Evolutionary conservation across 2,888 invertebrate genomes (phyloP), one percentile per base, ranked within the genome.

Genomic region (Dexiosoma caninum): DNA sequence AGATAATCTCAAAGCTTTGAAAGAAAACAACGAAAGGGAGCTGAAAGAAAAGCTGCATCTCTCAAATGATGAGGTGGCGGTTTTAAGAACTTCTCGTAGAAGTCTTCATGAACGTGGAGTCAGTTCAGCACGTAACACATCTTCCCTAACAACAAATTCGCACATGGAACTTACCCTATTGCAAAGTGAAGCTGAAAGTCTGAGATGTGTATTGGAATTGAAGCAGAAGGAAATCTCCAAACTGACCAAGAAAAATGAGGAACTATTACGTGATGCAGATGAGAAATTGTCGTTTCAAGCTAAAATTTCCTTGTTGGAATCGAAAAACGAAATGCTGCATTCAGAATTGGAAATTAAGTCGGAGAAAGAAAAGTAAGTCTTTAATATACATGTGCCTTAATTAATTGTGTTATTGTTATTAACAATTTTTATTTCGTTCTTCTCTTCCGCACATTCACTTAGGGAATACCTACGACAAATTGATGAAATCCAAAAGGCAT

Each of bases 131-230:
- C 90, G 84, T 90, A 91, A 84, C 75, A 82, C 85, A 21, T 74
- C 81, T 49, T 71, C 83, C 40, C 19, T 83, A 30, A 75, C 84
- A 44, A 82, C 84, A 7, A 84, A 84, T 14, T 78, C 85, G n/a
- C 71, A 82, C 12, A 79, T 84, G 78, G 85, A 89, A 40, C 51
- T 89, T 10, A 85, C 85, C 89, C 87, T 92, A 85, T 85, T 95
- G 44, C 92, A 94, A 85, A 94, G 94, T 78, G 95, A 96, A 90
- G 94, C 95, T 1, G 94, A 95, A 84, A 97, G 97, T 16, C 91
- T 98, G 79, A 93, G 96, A 82, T 94, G 95, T 40, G 98, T 98
- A 2, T 91, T 98, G 78, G 98, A 98, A 85, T 91, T 98, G 86
- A 95, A 96, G 86, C 96, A 96, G 88, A 93, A 94, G 23, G 97